Percentiles rank a stretch among this genome's conserved stretches.
Conservation (phyloP, 2,113 vertebrate genomes). For the Chelonoidis abingdonii region DNA sequence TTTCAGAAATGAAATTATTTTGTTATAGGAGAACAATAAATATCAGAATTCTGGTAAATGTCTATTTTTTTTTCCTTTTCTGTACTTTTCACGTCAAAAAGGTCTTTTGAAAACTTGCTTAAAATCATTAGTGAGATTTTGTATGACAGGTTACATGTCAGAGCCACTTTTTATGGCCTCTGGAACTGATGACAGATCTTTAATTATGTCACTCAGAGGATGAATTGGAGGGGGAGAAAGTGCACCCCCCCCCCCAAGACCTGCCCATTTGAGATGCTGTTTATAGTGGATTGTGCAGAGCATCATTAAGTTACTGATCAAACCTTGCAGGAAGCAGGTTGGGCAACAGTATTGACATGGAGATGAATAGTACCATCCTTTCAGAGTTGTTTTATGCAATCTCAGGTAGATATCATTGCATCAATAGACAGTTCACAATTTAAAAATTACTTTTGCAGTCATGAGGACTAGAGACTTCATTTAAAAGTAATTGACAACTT, state of each 20-base stretch:
- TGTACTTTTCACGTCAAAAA: neutral
- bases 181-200: neutral
- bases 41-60: neutral
- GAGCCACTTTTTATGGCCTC: rapidly evolving
- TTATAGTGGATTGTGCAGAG: rapidly evolving
- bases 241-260: neutral
- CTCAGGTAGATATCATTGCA: too few relatives aligned
- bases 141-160: neutral
- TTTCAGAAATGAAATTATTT: neutral
- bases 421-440: rapidly evolving
- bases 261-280: neutral
- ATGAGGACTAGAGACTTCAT: neutral
- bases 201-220: rapidly evolving
- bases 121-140: neutral
- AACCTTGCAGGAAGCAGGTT: too few relatives aligned
- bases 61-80: neutral
- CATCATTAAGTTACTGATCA: neutral
- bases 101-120: neutral
- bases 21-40: neutral
- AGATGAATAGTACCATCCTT: neutral
- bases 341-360: rapidly evolving
- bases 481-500: neutral
- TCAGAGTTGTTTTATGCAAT: neutral
- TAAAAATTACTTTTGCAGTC: neutral
- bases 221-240: neutral